Percentiles rank a stretch among this genome's conserved stretches.
phyloP scores from a whole-genome alignment of 2,888 invertebrate species.

The Drosophila mercatorum region DNA sequence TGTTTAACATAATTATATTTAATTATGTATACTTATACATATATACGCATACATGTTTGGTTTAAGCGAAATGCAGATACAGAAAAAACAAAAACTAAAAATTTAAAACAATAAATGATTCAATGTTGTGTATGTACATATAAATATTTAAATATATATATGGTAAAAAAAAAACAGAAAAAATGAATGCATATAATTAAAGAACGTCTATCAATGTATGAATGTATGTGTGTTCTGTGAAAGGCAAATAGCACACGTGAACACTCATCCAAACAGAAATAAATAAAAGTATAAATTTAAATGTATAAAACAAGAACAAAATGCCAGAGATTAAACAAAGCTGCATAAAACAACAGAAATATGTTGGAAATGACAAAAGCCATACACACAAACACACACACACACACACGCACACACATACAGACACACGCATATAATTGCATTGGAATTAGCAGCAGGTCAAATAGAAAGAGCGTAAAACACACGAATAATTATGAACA shows the following conservation, averaged over 20 bases:
- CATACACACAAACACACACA: constrained; percentile 13
- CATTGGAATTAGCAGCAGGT: constrained; percentile 51
- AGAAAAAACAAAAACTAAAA: constrained; percentile 37
- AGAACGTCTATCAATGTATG: constrained; percentile 60
- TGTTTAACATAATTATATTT: constrained; percentile 71
- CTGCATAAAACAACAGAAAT: constrained; percentile 46
- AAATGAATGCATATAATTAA: constrained; percentile 56
- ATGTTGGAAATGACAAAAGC: constrained; percentile 48
- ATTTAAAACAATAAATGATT: constrained; percentile 68
- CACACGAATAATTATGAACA: constrained; percentile 54
- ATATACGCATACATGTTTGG: constrained; percentile 55
- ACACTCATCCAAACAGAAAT: constrained; percentile 30
- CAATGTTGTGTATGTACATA: constrained; percentile 80
- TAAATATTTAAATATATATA: constrained; percentile 56
- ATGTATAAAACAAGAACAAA: constrained; percentile 41
- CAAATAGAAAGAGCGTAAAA: constrained; percentile 29
- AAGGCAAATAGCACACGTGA: constrained; percentile 41
- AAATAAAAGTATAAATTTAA: constrained; percentile 35
- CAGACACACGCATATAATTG: constrained; percentile 35
- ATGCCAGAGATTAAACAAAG: constrained; percentile 59
- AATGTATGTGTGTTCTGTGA: constrained; percentile 50
- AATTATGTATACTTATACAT: constrained; percentile 71
- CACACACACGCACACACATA: constrained; percentile 12
- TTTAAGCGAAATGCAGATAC: constrained; percentile 65
- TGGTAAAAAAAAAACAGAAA: constrained; percentile 8